Conservation (phyloP, 2,888 invertebrate species). For the Sialis lutaria region DNA sequence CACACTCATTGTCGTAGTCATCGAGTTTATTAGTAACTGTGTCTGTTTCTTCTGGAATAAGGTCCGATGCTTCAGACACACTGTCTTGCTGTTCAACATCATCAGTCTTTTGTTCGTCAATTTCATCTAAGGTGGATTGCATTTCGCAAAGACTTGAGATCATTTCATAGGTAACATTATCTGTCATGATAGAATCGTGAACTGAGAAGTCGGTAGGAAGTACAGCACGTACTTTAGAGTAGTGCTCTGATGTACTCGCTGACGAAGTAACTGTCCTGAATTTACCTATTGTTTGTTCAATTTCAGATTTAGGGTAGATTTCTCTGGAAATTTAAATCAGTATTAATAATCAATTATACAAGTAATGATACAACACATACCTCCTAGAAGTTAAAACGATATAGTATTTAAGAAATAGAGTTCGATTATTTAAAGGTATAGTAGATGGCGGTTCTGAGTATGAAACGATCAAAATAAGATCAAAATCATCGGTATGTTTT, state of each 20-base stretch:
- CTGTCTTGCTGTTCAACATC: not conserved
- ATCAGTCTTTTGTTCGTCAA: not conserved
- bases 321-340: conserved; percentile 22
- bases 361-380: conserved; percentile 15
- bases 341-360: conserved; percentile 1
- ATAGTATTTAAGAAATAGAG: conserved; percentile 36
- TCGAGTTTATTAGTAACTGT: not conserved
- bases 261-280: conserved; percentile 37
- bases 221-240: not conserved
- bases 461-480: conserved; percentile 47
- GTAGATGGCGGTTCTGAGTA: conserved; percentile 17
- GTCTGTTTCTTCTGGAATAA: not conserved
- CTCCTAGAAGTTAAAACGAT: conserved; percentile 39
- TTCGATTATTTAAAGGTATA: not conserved
- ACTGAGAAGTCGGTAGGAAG: too few relatives aligned
- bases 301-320: conserved; percentile 39
- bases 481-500: conserved; percentile 45
- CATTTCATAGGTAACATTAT: too few relatives aligned
- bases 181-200: too few relatives aligned
- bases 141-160: too few relatives aligned
- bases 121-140: not conserved
- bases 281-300: conserved; percentile 39
- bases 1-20: not conserved
- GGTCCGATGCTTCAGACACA: not conserved
- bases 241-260: conserved; percentile 8